Evolutionary conservation across 2,113 vertebrate species (phyloP).

Genomic region (Chlorodrepanis virens): DNA sequence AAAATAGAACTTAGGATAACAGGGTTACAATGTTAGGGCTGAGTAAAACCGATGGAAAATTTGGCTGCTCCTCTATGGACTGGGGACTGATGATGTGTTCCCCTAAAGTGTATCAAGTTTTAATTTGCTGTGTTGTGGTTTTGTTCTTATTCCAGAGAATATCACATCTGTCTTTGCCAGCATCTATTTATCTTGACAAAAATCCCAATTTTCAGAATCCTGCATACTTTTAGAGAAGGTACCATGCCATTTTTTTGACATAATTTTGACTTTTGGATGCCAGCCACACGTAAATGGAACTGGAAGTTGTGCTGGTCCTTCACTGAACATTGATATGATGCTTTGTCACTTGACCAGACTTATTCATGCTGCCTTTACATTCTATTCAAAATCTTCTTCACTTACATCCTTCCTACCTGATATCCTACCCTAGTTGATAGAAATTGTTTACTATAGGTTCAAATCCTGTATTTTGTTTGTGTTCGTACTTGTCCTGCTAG

Average conservation of each 20-base stretch:
- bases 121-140: not conserved
- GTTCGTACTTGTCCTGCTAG: not conserved
- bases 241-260: not conserved
- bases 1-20: not conserved
- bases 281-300: not conserved
- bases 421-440: not conserved
- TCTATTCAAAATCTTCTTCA: not conserved
- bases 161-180: not conserved
- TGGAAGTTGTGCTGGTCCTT: not conserved
- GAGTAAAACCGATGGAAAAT: not conserved
- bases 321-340: not conserved
- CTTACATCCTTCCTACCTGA: not conserved
- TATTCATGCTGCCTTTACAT: not conserved
- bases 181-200: not conserved
- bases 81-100: not conserved
- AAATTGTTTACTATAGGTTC: not conserved
- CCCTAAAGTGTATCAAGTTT: not conserved
- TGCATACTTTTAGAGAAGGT: not conserved
- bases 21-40: not conserved
- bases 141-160: not conserved
- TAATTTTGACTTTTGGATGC: not conserved
- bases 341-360: not conserved
- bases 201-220: not conserved
- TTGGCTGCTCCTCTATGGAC: not conserved
- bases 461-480: not conserved